phyloP scores from a whole-genome alignment of 2,113 vertebrate genomes.

The Gulo gulo region DNA sequence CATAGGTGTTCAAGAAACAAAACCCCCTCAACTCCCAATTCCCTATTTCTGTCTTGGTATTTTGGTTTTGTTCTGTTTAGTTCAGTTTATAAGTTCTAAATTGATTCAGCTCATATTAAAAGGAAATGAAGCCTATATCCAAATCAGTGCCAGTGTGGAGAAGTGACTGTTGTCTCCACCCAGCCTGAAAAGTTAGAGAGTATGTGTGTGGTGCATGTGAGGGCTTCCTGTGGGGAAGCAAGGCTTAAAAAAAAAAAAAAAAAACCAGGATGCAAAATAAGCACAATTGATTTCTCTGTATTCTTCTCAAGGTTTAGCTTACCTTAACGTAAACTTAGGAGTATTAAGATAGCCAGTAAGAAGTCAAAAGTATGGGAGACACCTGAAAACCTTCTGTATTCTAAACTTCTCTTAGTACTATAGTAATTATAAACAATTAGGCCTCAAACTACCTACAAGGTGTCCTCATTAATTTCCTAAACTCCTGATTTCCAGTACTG shows the following conservation, averaged over 20 bases:
- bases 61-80: not conserved
- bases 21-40: accelerated
- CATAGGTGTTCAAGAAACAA: not conserved
- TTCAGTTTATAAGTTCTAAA: not conserved
- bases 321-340: not conserved
- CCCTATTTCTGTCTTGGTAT: not conserved
- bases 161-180: not conserved
- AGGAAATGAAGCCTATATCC: not conserved
- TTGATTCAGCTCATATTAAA: not conserved
- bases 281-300: not conserved
- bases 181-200: not conserved
- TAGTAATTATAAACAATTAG: not conserved
- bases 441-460: not conserved
- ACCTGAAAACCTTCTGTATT: not conserved
- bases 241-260: not conserved
- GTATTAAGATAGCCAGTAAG: not conserved
- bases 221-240: not conserved
- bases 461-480: not conserved
- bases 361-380: not conserved
- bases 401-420: not conserved
- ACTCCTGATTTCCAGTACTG: not conserved
- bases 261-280: not conserved
- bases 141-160: not conserved
- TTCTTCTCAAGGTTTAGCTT: not conserved
- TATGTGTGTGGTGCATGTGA: not conserved